Evolutionary conservation across 2,797 vertebrate genomes (phyloP).

Genomic region (Hemibagrus guttatus): DNA sequence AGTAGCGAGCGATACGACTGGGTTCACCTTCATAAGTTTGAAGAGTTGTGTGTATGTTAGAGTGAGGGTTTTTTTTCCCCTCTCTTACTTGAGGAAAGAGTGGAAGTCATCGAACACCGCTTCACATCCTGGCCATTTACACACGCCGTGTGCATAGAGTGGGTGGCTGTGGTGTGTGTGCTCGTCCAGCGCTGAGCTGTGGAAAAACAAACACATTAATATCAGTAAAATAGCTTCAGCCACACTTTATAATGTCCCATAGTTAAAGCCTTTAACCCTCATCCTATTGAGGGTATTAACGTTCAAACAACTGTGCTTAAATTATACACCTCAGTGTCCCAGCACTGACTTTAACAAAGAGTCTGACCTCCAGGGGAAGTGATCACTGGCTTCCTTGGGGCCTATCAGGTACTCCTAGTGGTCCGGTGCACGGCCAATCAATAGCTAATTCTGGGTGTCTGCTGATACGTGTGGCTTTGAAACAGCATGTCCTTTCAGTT

Average conservation of each 20-base stretch:
- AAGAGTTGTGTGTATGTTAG: not conserved
- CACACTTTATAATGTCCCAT: not conserved
- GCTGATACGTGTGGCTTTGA: constrained; percentile 83
- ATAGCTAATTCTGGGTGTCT: constrained; percentile 84
- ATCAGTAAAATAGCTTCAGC: constrained; percentile 19
- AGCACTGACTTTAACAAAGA: constrained; percentile 4
- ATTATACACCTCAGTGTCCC: constrained; percentile 19
- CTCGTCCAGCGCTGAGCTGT: constrained; percentile 88
- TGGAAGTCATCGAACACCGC: constrained; percentile 97
- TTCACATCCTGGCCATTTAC: constrained; percentile 99
- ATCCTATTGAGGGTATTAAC: not conserved
- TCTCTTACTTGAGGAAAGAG: constrained; percentile 95
- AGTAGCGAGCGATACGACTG: constrained; percentile 50
- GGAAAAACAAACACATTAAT: constrained; percentile 31
- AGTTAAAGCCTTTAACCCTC: constrained; percentile 1
- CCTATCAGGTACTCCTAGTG: constrained; percentile 68
- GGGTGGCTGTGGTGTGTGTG: constrained; percentile 88
- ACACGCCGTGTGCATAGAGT: constrained; percentile 96
- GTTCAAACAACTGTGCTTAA: not conserved
- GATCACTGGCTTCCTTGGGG: constrained; percentile 45
- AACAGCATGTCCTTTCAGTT: constrained; percentile 68
- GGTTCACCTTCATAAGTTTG: constrained; percentile 34
- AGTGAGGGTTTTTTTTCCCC: not conserved
- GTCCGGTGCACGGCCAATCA: constrained; percentile 72
- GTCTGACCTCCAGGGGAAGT: constrained; percentile 38